Evolutionary conservation across 2,797 vertebrate species (phyloP), one percentile per base, ranked within the genome.

Genomic region (Hippopotamyrus pictus): DNA sequence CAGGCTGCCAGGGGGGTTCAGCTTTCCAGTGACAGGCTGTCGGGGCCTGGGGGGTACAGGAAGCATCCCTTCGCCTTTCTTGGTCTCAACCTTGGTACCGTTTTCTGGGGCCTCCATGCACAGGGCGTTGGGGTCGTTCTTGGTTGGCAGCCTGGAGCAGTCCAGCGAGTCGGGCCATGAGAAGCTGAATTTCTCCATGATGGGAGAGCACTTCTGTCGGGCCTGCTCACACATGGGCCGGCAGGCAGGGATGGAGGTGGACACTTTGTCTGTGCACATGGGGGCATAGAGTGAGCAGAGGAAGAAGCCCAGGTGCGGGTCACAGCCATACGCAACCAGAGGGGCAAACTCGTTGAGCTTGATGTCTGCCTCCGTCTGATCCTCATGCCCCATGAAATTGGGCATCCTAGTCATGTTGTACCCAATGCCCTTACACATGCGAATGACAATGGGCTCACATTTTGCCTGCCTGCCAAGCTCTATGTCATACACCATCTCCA

Each of bases 71-170:
- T 97, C 90, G 51, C 98, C 94, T 92, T 97, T 95, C 95, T 97
- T 86, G 14, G 92, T 93, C 94, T 98, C 96, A 0, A 94, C 90
- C 0, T 95, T 94, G 0, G 97, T 99, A 87, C 97, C 97, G 0
- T 99, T 99, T 95, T 99, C 98, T 0, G 99, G 98, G 0, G 98
- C 98, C 94, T 99, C 98, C 98, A 99, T 99, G 95, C 99, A 99
- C 88, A 99, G 94, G 0, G 98, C 97, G 0, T 99, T 97, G 33
- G 99, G 99, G 95, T 99, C 98, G 1, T 99, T 98, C 89, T 96
- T 96, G 89, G 97, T 99, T 90, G 99, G 99, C 93, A 99, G 95
- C 92, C 95, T 96, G 91, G 96, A 95, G 89, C 98, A 99, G 94
- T 99, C 96, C 1, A 99, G 96, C 0, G 98, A 98, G 91, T 99